phyloP scores from a whole-genome alignment of 1,140 invertebrate genomes.

The Sminthurinus signatus region DNA sequence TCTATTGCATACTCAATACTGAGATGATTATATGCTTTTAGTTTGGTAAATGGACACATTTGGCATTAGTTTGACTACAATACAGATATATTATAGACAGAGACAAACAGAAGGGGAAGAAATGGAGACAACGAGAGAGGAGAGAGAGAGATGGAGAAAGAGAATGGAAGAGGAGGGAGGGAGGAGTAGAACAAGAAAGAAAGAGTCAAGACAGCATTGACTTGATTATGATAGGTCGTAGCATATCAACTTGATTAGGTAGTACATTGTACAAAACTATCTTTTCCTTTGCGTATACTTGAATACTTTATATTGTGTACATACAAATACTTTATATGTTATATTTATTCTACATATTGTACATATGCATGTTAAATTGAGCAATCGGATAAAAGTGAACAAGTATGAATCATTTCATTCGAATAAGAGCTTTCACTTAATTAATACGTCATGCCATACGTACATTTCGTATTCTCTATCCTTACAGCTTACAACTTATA shows the following conservation, averaged over 20 bases:
- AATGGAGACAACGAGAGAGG: not conserved
- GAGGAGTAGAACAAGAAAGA: not conserved
- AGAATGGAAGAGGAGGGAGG: not conserved
- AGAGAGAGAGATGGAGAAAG: not conserved
- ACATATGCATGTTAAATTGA: not conserved
- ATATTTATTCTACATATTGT: too few species aligned
- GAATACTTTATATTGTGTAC: too few species aligned
- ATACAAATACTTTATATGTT: too few species aligned
- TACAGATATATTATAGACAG: too few species aligned
- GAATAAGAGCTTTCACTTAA: conserved; percentile 34
- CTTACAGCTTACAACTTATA: too few species aligned
- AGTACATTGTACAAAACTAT: not conserved
- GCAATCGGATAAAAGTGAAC: not conserved
- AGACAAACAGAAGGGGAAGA: not conserved
- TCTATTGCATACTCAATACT: too few species aligned
- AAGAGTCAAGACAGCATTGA: conserved; percentile 19
- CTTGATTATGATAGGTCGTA: conserved; percentile 37
- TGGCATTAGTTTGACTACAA: too few species aligned
- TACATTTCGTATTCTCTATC: not conserved
- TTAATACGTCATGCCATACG: conserved; percentile 31
- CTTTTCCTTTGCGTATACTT: not conserved
- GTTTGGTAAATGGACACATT: too few species aligned
- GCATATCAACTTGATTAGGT: conserved; percentile 41
- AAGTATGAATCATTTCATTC: conserved; percentile 31
- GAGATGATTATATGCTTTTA: too few species aligned